These are phyloP conservation scores for Iphiclides podalirius DNA, from an alignment of 2,888 invertebrate genomes.

Conservation along the genomic window DNA sequence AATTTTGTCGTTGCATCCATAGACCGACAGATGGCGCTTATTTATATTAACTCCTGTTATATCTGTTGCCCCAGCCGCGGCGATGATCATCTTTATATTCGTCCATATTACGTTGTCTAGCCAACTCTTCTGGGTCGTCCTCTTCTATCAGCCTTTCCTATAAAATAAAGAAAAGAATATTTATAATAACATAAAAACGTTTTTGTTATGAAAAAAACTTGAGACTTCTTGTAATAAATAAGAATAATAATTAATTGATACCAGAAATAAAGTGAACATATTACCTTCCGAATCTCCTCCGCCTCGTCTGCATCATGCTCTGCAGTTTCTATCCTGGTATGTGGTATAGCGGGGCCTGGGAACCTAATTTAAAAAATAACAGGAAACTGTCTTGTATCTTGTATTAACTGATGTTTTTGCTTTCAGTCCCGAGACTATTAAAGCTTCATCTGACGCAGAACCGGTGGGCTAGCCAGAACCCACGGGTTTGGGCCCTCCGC, in stretches of 20 bases:
- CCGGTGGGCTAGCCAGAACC: no score
- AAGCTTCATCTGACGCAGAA: no score
- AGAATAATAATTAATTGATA: no score
- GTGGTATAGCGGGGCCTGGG: conserved; percentile 62
- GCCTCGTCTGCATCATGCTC: conserved; percentile 79
- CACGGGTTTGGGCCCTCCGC: no score
- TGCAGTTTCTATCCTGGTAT: conserved; percentile 55
- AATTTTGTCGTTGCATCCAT: not conserved
- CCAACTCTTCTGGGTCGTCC: conserved; percentile 86
- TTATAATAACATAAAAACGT: no score
- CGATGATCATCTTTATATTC: conserved; percentile 94
- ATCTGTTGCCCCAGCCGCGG: conserved; percentile 92
- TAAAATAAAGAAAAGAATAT: conserved; percentile 11
- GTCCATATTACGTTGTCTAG: conserved; percentile 85
- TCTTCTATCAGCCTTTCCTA: conserved; percentile 83
- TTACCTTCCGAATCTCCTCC: conserved; percentile 75
- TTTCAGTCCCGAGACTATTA: no score
- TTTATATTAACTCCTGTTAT: conserved; percentile 84
- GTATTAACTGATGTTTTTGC: no score
- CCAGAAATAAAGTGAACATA: not conserved
- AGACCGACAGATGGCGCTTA: conserved; percentile 6
- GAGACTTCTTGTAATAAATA: no score
- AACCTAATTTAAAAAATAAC: conserved; percentile 55
- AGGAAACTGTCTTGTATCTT: no score
- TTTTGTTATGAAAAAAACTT: not conserved